Percentiles rank a stretch among this genome's conserved stretches.
Conservation (phyloP, 1,140 invertebrate genomes). For the Drosophila repletoides region DNA sequence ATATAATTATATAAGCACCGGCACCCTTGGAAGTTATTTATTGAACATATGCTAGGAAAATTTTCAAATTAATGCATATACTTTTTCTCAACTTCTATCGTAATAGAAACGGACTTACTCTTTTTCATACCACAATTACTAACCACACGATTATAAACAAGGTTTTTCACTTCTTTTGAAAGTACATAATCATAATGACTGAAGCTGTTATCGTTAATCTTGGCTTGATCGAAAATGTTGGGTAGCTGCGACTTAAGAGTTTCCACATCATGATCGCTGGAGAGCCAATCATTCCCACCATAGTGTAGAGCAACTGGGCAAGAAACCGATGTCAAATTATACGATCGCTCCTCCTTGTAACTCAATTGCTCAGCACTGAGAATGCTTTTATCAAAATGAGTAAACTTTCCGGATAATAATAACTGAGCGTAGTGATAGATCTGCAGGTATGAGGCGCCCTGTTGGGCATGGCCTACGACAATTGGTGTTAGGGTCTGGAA, state of each 20-base stretch:
- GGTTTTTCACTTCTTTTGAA: constrained; percentile 28
- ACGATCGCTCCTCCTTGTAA: not conserved
- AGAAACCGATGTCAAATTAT: constrained; percentile 27
- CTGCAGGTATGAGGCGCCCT: constrained; percentile 38
- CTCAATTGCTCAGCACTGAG: constrained; percentile 23
- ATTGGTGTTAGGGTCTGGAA: constrained; percentile 42
- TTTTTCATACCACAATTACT: not conserved
- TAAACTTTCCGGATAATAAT: constrained; percentile 1
- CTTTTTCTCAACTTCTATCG: no score
- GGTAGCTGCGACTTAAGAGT: constrained; percentile 7
- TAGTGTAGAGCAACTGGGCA: constrained; percentile 42
- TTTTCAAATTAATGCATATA: no score
- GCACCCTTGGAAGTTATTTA: not conserved
- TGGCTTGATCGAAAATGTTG: constrained; percentile 30
- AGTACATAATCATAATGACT: constrained; percentile 49
- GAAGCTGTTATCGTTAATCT: constrained; percentile 4
- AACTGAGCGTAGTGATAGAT: constrained; percentile 53
- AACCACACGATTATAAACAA: constrained; percentile 29
- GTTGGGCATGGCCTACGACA: constrained; percentile 37
- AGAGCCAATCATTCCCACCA: constrained; percentile 39
- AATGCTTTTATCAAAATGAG: constrained; percentile 25
- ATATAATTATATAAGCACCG: not conserved
- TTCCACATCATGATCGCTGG: constrained; percentile 7
- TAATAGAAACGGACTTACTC: not conserved
- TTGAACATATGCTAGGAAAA: no score